These are phyloP conservation scores for Drosophila mercatorum DNA, from an alignment of 2,888 invertebrate genomes.

Conservation along the genomic window DNA sequence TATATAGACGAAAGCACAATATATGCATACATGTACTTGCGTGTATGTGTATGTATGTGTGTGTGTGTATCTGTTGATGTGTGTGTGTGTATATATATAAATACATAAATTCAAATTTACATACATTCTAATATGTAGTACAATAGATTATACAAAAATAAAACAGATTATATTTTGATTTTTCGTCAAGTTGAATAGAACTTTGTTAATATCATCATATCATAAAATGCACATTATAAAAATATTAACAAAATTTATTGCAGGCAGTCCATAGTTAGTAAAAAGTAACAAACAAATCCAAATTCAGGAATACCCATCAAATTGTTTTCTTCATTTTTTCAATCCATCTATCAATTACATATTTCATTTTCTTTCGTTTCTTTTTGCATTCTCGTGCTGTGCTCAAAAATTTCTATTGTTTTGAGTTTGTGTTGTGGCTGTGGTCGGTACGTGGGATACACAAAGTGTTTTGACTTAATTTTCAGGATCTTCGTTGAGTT, in stretches of 20 bases:
- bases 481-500: conserved; percentile 48
- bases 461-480: conserved; percentile 40
- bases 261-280: conserved; percentile 83
- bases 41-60: conserved; percentile 1
- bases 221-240: conserved; percentile 80
- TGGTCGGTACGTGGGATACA: conserved; percentile 36
- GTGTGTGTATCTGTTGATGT: too few species aligned
- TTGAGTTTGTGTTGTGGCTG: conserved; percentile 11
- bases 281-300: conserved; percentile 76
- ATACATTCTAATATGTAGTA: conserved; percentile 56
- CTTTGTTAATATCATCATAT: conserved; percentile 82
- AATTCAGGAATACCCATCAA: conserved; percentile 66
- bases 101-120: conserved; percentile 63
- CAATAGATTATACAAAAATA: conserved; percentile 78
- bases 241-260: conserved; percentile 83
- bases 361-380: conserved; percentile 24
- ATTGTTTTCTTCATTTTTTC: conserved; percentile 11
- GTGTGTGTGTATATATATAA: conserved; percentile 30
- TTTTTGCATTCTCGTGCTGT: conserved; percentile 38
- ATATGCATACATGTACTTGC: conserved; percentile 28
- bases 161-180: conserved; percentile 79
- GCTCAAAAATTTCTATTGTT: conserved; percentile 47
- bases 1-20: conserved; percentile 18
- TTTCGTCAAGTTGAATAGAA: conserved; percentile 81
- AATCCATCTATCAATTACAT: conserved; percentile 6